These are phyloP conservation scores for Apis cerana DNA, from an alignment of 1,140 invertebrate species.

Conservation along the genomic window DNA sequence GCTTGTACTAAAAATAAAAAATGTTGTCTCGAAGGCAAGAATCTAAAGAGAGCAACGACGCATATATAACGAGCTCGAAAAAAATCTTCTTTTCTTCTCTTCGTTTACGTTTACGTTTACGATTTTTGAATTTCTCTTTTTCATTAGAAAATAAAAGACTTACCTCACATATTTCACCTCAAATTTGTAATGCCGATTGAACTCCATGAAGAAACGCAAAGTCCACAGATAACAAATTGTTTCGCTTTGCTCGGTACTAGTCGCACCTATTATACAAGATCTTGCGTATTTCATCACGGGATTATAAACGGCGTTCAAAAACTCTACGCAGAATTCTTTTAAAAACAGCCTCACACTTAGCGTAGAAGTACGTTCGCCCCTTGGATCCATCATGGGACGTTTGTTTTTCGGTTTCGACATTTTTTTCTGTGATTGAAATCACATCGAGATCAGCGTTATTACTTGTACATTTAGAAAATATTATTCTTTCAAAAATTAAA, in stretches of 20 bases:
- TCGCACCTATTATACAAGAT: slow-evolving; percentile 69
- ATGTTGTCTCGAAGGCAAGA: slow-evolving; percentile 34
- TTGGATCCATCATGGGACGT: slow-evolving; percentile 82
- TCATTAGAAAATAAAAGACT: slow-evolving; percentile 65
- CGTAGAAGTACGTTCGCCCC: slow-evolving; percentile 86
- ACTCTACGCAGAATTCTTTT: slow-evolving; percentile 97
- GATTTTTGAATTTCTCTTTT: not conserved
- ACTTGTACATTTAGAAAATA: not conserved
- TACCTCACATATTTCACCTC: slow-evolving; percentile 94
- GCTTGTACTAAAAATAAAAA: slow-evolving; percentile 2
- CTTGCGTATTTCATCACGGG: slow-evolving; percentile 92
- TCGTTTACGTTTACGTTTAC: not conserved
- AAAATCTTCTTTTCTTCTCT: slow-evolving; percentile 50
- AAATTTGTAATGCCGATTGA: slow-evolving; percentile 93
- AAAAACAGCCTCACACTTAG: slow-evolving; percentile 92
- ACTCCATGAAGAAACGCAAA: slow-evolving; percentile 98
- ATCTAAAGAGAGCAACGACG: slow-evolving; percentile 66
- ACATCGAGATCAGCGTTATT: not conserved
- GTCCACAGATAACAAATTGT: slow-evolving; percentile 97
- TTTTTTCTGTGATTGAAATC: slow-evolving; percentile 80
- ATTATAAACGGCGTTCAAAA: slow-evolving; percentile 96
- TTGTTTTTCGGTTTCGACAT: slow-evolving; percentile 86
- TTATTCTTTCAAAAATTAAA: too few relatives aligned
- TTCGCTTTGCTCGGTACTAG: slow-evolving; percentile 85
- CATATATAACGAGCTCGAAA: slow-evolving; percentile 65